Conservation (phyloP, 2,888 invertebrate species). For the Notocelia uddmanniana region DNA sequence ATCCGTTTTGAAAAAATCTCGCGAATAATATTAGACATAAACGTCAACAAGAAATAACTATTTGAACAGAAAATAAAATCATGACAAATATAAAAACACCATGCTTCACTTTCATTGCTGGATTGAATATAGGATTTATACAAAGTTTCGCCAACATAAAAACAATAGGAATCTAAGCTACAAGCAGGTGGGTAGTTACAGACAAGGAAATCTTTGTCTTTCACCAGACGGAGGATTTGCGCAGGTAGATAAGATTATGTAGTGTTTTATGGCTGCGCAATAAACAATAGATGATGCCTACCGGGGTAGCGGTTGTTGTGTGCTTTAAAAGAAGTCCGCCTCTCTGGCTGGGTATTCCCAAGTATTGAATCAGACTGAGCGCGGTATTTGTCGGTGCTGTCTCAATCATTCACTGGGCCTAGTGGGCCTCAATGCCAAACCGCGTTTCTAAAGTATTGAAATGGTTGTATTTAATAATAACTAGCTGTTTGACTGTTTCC, state of each 20-base stretch:
- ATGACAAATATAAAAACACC: slow-evolving; percentile 4
- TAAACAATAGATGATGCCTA: slow-evolving; percentile 12
- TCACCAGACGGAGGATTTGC: background rate
- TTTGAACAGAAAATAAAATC: background rate
- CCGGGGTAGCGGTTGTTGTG: background rate
- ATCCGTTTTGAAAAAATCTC: too few species aligned
- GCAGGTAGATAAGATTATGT: slow-evolving; percentile 6
- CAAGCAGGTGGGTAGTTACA: background rate
- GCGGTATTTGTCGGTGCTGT: too few species aligned
- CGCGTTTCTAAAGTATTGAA: too few species aligned
- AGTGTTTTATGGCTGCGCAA: slow-evolving; percentile 23
- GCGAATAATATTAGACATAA: too few species aligned
- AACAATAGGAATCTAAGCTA: background rate
- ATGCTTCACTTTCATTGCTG: slow-evolving; percentile 11
- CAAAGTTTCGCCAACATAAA: slow-evolving; percentile 1
- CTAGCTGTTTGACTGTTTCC: too few species aligned
- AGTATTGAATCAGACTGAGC: background rate
- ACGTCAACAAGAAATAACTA: background rate
- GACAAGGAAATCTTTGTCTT: background rate
- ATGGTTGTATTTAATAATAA: too few species aligned
- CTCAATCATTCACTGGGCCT: too few species aligned
- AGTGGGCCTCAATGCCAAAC: too few species aligned
- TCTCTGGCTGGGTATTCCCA: background rate
- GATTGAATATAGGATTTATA: slow-evolving; percentile 6
- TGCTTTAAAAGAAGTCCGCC: background rate